Base-by-base conservation (phyloP, 1,140 invertebrate species). In the Meloidogyne floridensis region DNA sequence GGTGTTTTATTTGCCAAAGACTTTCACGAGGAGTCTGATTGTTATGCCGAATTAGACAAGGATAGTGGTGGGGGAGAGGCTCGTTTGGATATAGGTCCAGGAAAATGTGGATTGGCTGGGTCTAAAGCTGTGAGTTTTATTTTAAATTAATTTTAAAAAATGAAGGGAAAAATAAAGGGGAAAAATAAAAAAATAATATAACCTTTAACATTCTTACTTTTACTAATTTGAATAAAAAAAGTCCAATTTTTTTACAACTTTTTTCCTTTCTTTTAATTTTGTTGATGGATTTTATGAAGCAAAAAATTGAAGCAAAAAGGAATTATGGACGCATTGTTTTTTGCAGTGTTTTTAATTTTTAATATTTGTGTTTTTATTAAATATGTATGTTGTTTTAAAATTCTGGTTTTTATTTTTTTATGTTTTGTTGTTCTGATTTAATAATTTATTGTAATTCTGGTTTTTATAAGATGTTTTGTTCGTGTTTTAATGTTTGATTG, bases 1-100 rank as follows among this genome's bases (percentile, higher is more conserved):
- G 84, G 84, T 5, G 20, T 74, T 65, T 54, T 86, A 65, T 78
- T 80, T 43, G 85, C 85, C 5, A 87, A 86, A 71, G 85, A 82
- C 69, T 85, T 72, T 70, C 59, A 54, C n/a, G 84, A 85, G 20
- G 82, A 80, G 11, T 53, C 59, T 20, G 72, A 74, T 15, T 86
- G 85, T 54, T 71, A 43, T 18, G 56, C 70, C 7, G 77, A 79
- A 18, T 72, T 69, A 5, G 65, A 72, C 5, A 65, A 65, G 1
- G 59, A 65, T 18, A 65, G 59, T 65, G 77, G 77, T 4, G 65
- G 59, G 11, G 51, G 69, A 43, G 56, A 47, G 18, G 53, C 72
- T n/a, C 18, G n/a, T 2, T 51, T 79, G 42, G 56, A 71, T 47
- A 79, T 79, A 42, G 65, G 65, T 0, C 65, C 69, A n/a, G 77